Base-by-base conservation (phyloP, 2,888 invertebrate genomes). In the Leucozona laternaria region DNA sequence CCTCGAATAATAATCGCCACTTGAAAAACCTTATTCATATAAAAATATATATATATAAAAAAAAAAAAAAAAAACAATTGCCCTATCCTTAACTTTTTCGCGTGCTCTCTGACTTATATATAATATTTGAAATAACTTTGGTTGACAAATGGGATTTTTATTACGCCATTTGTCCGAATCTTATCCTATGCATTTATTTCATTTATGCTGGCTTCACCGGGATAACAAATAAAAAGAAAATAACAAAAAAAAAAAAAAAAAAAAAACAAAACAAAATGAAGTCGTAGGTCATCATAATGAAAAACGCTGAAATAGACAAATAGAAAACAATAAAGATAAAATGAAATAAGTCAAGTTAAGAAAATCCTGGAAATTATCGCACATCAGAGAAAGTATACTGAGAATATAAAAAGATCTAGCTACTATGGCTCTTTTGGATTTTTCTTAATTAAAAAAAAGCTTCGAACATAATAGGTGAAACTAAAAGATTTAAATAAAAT, bases 121-220 rank as follows among this genome's bases (percentile, higher is more conserved):
- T 71, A 55, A 72, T 71, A 60, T 81, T 72, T 73, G 70, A 75
- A 72, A 82, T 77, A 79, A 82, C 82, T 82, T 79, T 76, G 45
- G 71, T 75, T 82, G 86, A 86, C 82, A 86, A 86, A 86, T 86
- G 78, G 66, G 78, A 71, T 82, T 86, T 86, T 86, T 86, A 86
- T 86, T 82, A 86, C 82, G 40, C 78, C 73, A 86, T 86, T 86
- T 86, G 81, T 86, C 86, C 71, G 40, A 79, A 75, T 71, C 73
- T 79, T 82, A 82, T 81, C 78, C 82, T 64, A 50, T 62, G 70
- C 81, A 78, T 86, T 86, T 78, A 82, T 86, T 73, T 81, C 77
- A 82, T 86, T 82, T 86, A 78, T 82, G 78, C 43, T 53, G 22
- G 60, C 60, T 55, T 62, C 55, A 43, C 45, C 70, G 53, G 22